A percentile compares a stretch with the other conserved stretches of the same genome.
Evolutionary conservation across 2,888 invertebrate species (phyloP).

Genomic region (Drosophila mercatorum): DNA sequence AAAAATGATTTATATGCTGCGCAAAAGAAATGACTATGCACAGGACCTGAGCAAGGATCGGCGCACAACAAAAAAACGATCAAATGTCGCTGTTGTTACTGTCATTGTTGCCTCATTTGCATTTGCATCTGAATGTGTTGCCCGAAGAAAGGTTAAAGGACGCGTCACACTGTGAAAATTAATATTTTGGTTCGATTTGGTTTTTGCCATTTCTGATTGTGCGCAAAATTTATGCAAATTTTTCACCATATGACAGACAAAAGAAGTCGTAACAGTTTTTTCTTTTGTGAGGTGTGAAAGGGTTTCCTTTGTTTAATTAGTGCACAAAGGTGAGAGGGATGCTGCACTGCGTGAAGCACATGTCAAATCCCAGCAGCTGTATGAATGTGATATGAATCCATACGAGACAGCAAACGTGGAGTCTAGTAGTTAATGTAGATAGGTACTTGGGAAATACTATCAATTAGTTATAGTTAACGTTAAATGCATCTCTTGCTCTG

Average conservation of each 20-base stretch:
- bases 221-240: conserved; percentile 81
- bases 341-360: conserved; percentile 32
- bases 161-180: conserved; percentile 82
- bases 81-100: conserved; percentile 72
- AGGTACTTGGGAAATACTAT: too few relatives aligned
- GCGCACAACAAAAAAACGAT: conserved; percentile 64
- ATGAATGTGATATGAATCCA: background rate
- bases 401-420: background rate
- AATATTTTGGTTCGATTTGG: conserved; percentile 77
- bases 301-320: conserved; percentile 74
- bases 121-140: conserved; percentile 74
- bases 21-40: conserved; percentile 25
- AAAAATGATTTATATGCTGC: conserved; percentile 76
- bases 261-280: conserved; percentile 66
- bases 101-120: conserved; percentile 80
- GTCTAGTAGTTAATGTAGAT: background rate
- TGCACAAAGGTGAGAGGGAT: conserved; percentile 55
- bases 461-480: too few relatives aligned
- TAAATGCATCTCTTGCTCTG: too few relatives aligned
- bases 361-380: conserved; percentile 4
- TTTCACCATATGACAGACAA: conserved; percentile 59
- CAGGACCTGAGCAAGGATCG: conserved; percentile 50
- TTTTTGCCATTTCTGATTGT: conserved; percentile 59
- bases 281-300: conserved; percentile 70
- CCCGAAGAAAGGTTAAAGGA: conserved; percentile 26